A percentile compares a stretch with the other conserved stretches of the same genome.
Conservation (phyloP, 2,113 vertebrate species). For the Junco hyemalis region DNA sequence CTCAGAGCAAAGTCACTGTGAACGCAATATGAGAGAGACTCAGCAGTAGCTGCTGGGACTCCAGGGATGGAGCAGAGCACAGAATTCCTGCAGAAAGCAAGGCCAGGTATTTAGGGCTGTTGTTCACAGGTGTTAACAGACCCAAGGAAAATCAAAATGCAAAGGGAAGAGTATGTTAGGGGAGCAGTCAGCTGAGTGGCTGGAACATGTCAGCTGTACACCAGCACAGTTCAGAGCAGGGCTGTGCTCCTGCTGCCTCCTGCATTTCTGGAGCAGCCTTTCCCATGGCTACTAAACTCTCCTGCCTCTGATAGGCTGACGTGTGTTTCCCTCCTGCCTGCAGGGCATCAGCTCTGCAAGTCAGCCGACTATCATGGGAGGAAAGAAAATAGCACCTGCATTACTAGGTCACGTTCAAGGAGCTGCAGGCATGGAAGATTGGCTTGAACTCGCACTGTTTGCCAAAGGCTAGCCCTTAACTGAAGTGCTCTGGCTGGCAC, state of each 20-base stretch:
- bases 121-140: not conserved
- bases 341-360: not conserved
- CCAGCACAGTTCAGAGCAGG: not conserved
- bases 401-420: constrained; percentile 5
- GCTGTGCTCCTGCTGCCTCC: fast-evolving
- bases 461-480: not conserved
- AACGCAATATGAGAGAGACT: fast-evolving
- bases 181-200: not conserved
- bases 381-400: constrained; percentile 35
- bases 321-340: not conserved
- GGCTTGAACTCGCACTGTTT: fast-evolving
- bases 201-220: not conserved
- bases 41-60: not conserved
- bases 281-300: not conserved
- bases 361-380: constrained; percentile 14
- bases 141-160: not conserved
- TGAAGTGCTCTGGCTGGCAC: not conserved
- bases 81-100: not conserved
- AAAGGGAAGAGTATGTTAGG: not conserved
- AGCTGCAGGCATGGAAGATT: not conserved
- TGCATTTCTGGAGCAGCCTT: not conserved
- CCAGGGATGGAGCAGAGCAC: not conserved
- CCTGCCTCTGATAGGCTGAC: not conserved
- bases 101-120: not conserved
- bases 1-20: not conserved